A percentile compares a stretch with the other conserved stretches of the same genome.
Evolutionary conservation across 2,888 invertebrate genomes (phyloP).

Genomic region (Protodeltote pygarga): DNA sequence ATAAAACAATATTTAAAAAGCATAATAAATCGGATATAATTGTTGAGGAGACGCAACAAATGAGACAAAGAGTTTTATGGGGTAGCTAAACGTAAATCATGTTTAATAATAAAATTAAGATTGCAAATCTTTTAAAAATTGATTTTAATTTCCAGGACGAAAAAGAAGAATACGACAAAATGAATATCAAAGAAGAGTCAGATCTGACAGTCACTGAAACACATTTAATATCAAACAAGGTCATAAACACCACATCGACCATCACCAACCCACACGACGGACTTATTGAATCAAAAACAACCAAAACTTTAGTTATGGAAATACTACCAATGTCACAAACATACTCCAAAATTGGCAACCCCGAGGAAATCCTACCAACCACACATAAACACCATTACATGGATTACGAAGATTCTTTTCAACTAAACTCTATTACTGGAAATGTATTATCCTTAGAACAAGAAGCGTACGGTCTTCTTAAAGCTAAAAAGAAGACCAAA

Average conservation of each 20-base stretch:
- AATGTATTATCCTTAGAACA: slow-evolving; percentile 75
- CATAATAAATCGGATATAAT: no score
- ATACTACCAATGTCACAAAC: slow-evolving; percentile 65
- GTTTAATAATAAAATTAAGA: no score
- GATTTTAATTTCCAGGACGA: slow-evolving; percentile 51
- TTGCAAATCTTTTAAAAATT: no score
- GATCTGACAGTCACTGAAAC: slow-evolving; percentile 74
- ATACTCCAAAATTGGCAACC: slow-evolving; percentile 61
- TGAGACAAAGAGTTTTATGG: no score
- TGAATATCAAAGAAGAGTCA: slow-evolving; percentile 68
- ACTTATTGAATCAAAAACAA: slow-evolving; percentile 69
- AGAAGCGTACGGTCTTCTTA: slow-evolving; percentile 73
- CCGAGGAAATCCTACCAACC: slow-evolving; percentile 76
- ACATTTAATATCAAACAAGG: slow-evolving; percentile 75
- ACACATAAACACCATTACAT: slow-evolving; percentile 46
- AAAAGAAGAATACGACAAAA: slow-evolving; percentile 51
- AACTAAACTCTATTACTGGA: slow-evolving; percentile 80
- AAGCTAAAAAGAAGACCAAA: slow-evolving; percentile 59
- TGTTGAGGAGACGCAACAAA: no score
- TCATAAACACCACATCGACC: slow-evolving; percentile 74
- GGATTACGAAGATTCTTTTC: slow-evolving; percentile 67
- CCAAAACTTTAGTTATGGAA: slow-evolving; percentile 77
- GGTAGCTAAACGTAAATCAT: no score
- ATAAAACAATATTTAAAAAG: no score
- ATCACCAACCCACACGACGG: slow-evolving; percentile 69